Base-by-base conservation (phyloP, 2,888 invertebrate species). In the Folsomia candida region DNA sequence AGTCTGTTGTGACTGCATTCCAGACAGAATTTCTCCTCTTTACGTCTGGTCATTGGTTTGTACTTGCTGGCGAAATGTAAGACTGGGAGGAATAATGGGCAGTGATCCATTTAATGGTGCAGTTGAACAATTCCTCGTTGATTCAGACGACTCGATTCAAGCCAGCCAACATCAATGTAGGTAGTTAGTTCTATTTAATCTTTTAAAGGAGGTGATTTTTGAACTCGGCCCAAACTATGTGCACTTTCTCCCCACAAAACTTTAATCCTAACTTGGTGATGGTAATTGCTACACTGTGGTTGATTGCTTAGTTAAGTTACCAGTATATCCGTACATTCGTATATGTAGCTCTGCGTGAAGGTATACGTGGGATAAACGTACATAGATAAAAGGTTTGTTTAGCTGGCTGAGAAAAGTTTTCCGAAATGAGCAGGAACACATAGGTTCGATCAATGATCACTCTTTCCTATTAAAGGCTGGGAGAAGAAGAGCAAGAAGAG, bases 381-480 rank as follows among this genome's bases (percentile, higher is more conserved):
- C 4, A 37, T 37, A 37, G 37, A 9, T 37, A 37, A 14, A 37
- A 9, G 37, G 37, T 37, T 37, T 4, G 37, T 6, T 54, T 54
- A 54, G 18, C 6, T 22, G 54, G 54, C 20, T 18, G 20, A n/a
- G 28, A 61, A 28, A 29, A 61, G 28, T 61, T 61, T 61, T 24
- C 59, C 25, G 59, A 59, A 59, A 59, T 59, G 59, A 59, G 26
- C 59, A 59, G 20, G 20, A 59, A 59, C 25, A 14, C 14, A n/a
- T n/a, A n/a, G n/a, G 4, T 37, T 37, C 37, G 59, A 59, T 59
- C 59, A 59, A 59, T 59, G 59, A 59, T 59, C 59, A 25, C 14
- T 6, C 9, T 4, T 14, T 59, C 20, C 25, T n/a, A n/a, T 22
- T 57, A 22, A 57, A 4, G 3, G 25, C 37, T 37, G 4, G 4